Conservation (phyloP, 2,113 vertebrate genomes). For the Mormyrus iriodes region DNA sequence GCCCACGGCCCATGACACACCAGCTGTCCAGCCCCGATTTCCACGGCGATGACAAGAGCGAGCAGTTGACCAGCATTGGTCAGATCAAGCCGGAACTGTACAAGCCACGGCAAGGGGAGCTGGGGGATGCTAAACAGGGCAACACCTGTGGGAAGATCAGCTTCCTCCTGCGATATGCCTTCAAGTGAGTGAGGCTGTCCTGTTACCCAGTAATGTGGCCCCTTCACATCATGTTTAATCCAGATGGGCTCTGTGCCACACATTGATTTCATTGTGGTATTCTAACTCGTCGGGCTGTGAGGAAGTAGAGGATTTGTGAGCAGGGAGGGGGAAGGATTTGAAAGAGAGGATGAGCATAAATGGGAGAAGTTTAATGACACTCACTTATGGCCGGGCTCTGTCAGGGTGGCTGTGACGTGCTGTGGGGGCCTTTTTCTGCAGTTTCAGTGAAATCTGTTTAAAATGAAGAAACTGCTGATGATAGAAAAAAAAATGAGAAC, state of each 20-base stretch:
- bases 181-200: conserved; percentile 35
- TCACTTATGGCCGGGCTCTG: conserved; percentile 37
- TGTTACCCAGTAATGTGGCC: conserved; percentile 66
- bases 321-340: neutral
- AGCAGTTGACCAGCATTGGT: conserved; percentile 67
- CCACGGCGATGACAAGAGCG: conserved; percentile 47
- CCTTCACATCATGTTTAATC: conserved; percentile 45
- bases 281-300: neutral
- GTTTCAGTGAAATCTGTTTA: conserved; percentile 17
- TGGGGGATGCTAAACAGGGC: conserved; percentile 44
- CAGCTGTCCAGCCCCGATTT: conserved; percentile 47
- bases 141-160: conserved; percentile 64
- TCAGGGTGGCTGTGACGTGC: conserved; percentile 5
- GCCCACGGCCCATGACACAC: conserved; percentile 43
- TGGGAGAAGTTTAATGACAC: conserved; percentile 70
- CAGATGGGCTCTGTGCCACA: neutral
- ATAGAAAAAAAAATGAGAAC: conserved; percentile 10
- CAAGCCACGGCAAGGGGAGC: conserved; percentile 54
- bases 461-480: conserved; percentile 25
- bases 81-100: conserved; percentile 74
- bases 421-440: conserved; percentile 11
- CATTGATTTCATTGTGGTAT: neutral
- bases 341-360: conserved; percentile 51
- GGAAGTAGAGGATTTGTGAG: neutral
- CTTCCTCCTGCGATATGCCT: conserved; percentile 68